A percentile compares a stretch with the other conserved stretches of the same genome.
These are phyloP conservation scores for Graptemys geographica DNA, from an alignment of 2,797 vertebrate genomes.

Conservation along the genomic window DNA sequence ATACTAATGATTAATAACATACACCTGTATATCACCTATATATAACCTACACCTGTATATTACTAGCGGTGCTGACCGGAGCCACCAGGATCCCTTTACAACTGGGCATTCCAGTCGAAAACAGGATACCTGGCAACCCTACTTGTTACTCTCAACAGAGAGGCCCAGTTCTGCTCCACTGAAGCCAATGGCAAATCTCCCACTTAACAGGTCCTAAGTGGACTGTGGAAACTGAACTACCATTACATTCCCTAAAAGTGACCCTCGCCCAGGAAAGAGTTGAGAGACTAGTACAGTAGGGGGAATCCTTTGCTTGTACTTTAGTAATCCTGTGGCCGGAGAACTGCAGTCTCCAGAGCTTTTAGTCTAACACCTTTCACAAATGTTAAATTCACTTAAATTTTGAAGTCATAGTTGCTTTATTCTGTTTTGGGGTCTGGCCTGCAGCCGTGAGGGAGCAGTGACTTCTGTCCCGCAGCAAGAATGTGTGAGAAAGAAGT, in stretches of 20 bases:
- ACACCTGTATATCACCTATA: background rate
- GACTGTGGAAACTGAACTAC: background rate
- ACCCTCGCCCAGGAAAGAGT: background rate
- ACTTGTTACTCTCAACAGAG: rapidly evolving
- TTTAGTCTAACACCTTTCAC: background rate
- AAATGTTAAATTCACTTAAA: background rate
- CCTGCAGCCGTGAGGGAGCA: background rate
- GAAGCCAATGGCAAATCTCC: background rate
- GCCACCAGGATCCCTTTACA: too few relatives aligned
- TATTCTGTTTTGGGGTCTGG: background rate
- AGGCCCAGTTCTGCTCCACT: background rate
- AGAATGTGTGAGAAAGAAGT: rapidly evolving
- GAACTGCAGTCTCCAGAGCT: background rate
- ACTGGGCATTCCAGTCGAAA: too few relatives aligned
- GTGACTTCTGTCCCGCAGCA: background rate
- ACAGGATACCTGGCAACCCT: too few relatives aligned
- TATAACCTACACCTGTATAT: too few relatives aligned
- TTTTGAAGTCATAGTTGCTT: background rate
- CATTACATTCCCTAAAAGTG: background rate
- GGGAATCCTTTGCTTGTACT: background rate
- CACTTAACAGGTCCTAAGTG: background rate
- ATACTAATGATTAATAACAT: slow-evolving; percentile 23
- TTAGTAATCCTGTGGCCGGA: background rate
- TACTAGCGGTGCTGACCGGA: too few relatives aligned
- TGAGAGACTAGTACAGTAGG: rapidly evolving